These are phyloP conservation scores for Myxocyprinus asiaticus DNA, from an alignment of 2,113 vertebrate genomes.

Conservation along the genomic window DNA sequence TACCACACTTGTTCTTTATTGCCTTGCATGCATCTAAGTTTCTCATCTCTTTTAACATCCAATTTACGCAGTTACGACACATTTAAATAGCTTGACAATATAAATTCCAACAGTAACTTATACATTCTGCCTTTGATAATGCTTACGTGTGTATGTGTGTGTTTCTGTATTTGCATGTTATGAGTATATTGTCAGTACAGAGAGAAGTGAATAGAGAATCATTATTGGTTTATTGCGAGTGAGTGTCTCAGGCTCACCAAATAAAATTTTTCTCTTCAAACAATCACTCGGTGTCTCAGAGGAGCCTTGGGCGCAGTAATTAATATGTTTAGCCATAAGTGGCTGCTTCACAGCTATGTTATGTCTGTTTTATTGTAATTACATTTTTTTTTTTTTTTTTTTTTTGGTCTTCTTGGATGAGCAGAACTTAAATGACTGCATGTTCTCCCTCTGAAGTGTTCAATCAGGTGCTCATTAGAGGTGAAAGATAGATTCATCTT, in stretches of 20 bases:
- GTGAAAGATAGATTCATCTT: conserved; percentile 61
- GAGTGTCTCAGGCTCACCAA: conserved; percentile 47
- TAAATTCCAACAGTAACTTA: neutral
- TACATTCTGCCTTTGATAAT: conserved; percentile 2
- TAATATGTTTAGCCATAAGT: conserved; percentile 70
- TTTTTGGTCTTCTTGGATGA: conserved; percentile 60
- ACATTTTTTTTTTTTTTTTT: too few species aligned
- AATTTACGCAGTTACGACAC: conserved; percentile 21
- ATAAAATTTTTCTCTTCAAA: conserved; percentile 54
- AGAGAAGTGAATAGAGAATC: conserved; percentile 23
- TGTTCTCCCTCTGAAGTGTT: conserved; percentile 71
- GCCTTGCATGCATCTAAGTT: neutral
- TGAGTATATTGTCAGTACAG: neutral
- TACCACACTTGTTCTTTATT: too few species aligned
- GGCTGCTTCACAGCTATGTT: conserved; percentile 68
- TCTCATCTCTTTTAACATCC: conserved; percentile 20
- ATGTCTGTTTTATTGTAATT: conserved; percentile 68
- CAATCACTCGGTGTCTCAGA: conserved; percentile 51
- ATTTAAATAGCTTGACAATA: neutral
- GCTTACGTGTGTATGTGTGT: neutral
- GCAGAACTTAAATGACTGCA: conserved; percentile 67
- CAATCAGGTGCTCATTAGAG: conserved; percentile 71
- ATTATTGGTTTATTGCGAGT: conserved; percentile 31
- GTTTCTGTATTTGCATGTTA: neutral
- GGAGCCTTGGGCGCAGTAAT: conserved; percentile 62